Percentiles rank a stretch among this genome's conserved stretches.
These are phyloP conservation scores for Hyperoodon ampullatus DNA, from an alignment of 2,113 vertebrate species.

Conservation along the genomic window DNA sequence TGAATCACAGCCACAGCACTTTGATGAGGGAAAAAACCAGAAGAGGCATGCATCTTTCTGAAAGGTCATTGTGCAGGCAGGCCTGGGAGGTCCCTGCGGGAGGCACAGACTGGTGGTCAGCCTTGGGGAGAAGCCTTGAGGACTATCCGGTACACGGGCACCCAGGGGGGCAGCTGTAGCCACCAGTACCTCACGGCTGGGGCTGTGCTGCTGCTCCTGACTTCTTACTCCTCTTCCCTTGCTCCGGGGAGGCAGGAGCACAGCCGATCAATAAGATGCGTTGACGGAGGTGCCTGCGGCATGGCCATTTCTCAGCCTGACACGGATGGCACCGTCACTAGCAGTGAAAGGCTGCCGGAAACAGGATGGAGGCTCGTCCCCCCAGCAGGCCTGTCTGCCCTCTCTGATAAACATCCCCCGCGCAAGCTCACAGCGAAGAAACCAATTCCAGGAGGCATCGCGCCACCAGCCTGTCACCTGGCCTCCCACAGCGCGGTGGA, in stretches of 20 bases:
- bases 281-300: constrained; percentile 85
- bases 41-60: constrained; percentile 52
- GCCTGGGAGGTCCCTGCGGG: constrained; percentile 54
- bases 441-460: constrained; percentile 86
- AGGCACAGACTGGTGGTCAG: accelerated
- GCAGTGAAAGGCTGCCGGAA: constrained; percentile 89
- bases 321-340: constrained; percentile 90
- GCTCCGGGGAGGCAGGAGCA: constrained; percentile 82
- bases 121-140: constrained; percentile 64
- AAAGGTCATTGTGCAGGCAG: constrained; percentile 55
- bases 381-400: constrained; percentile 85
- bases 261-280: constrained; percentile 89
- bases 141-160: constrained; percentile 68
- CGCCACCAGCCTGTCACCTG: constrained; percentile 72
- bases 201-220: constrained; percentile 33
- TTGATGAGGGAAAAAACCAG: not conserved
- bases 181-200: constrained; percentile 56
- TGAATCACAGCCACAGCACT: constrained; percentile 57
- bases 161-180: constrained; percentile 77
- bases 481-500: constrained; percentile 81
- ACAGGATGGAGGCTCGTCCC: constrained; percentile 86
- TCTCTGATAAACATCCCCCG: constrained; percentile 89
- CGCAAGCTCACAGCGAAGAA: constrained; percentile 85
- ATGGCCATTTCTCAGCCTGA: constrained; percentile 90
- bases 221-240: constrained; percentile 80